Conservation (phyloP, 2,888 invertebrate genomes). For the Macrostomum cliftonense region DNA sequence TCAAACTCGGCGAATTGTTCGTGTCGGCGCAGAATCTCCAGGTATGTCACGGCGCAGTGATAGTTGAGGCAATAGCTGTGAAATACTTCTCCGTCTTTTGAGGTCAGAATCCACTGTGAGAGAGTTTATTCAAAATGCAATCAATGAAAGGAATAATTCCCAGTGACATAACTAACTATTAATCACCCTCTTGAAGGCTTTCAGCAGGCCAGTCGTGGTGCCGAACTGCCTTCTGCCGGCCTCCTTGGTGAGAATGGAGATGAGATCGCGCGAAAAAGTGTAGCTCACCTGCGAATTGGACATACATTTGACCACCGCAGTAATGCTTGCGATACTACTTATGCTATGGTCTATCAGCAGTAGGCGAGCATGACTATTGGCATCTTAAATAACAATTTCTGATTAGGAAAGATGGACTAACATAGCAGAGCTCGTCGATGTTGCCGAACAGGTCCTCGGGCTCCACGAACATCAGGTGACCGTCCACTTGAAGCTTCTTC, state of each 20-base stretch:
- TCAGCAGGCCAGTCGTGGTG: conserved; percentile 43
- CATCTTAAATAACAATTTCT: no score
- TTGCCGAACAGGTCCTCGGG: conserved; percentile 48
- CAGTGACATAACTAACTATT: conserved; percentile 9
- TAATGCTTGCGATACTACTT: background rate
- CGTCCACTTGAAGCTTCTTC: conserved; percentile 49
- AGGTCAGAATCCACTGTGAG: conserved; percentile 29
- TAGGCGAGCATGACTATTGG: no score
- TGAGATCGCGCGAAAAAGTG: conserved; percentile 45
- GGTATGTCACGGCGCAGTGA: conserved; percentile 45
- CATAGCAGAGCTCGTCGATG: conserved; percentile 45
- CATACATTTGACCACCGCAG: background rate
- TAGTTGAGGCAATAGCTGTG: conserved; percentile 49
- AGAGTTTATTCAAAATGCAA: no score
- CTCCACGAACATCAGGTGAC: conserved; percentile 47
- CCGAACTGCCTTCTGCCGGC: conserved; percentile 39
- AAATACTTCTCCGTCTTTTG: conserved; percentile 41
- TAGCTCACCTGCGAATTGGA: conserved; percentile 40
- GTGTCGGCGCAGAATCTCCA: conserved; percentile 44
- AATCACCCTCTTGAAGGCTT: conserved; percentile 44
- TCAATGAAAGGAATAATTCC: no score
- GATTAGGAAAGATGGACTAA: no score
- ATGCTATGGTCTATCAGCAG: no score
- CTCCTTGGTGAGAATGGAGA: conserved; percentile 40
- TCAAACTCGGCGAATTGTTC: conserved; percentile 47